A percentile compares a stretch with the other conserved stretches of the same genome.
phyloP scores from a whole-genome alignment of 2,113 vertebrate genomes.

The Lepidiolamprologus cunningtoni region DNA sequence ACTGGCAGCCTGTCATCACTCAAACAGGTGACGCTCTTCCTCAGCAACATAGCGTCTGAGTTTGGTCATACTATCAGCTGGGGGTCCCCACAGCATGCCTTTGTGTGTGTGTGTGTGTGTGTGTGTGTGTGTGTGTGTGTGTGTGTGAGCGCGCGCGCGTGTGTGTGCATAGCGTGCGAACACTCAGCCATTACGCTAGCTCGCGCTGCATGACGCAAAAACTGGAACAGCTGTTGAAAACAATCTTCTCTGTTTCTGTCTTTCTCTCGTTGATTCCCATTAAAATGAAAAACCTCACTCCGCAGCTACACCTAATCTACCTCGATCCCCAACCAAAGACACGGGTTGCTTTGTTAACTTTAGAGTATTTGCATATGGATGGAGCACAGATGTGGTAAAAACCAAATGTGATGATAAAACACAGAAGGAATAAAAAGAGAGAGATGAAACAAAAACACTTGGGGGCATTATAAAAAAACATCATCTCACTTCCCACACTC shows the following conservation, averaged over 20 bases:
- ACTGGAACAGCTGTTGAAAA: slow-evolving; percentile 49
- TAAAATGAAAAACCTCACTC: neutral
- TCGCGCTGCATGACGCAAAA: slow-evolving; percentile 43
- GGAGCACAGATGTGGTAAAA: slow-evolving; percentile 29
- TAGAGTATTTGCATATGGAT: slow-evolving; percentile 21
- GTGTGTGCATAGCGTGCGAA: slow-evolving; percentile 43
- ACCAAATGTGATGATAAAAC: slow-evolving; percentile 11
- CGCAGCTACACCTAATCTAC: slow-evolving; percentile 7
- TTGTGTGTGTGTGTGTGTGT: neutral
- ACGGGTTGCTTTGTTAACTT: slow-evolving; percentile 4
- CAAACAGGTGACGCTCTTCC: slow-evolving; percentile 17
- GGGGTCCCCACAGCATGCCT: slow-evolving; percentile 33
- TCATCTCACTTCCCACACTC: slow-evolving; percentile 31
- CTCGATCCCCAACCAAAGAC: neutral
- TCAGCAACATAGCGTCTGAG: slow-evolving; percentile 13
- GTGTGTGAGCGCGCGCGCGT: neutral
- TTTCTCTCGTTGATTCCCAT: slow-evolving; percentile 14
- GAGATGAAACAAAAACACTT: slow-evolving; percentile 2
- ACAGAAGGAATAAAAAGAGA: slow-evolving; percentile 9
- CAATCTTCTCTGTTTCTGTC: neutral
- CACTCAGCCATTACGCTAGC: slow-evolving; percentile 44
- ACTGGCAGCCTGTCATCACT: neutral
- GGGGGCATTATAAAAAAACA: slow-evolving; percentile 18
- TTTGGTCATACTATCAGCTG: slow-evolving; percentile 23
- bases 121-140: neutral